A percentile compares a stretch with the other conserved stretches of the same genome.
Conservation (phyloP, 64 coral and sea anemone genomes). For the Acropora yongei region DNA sequence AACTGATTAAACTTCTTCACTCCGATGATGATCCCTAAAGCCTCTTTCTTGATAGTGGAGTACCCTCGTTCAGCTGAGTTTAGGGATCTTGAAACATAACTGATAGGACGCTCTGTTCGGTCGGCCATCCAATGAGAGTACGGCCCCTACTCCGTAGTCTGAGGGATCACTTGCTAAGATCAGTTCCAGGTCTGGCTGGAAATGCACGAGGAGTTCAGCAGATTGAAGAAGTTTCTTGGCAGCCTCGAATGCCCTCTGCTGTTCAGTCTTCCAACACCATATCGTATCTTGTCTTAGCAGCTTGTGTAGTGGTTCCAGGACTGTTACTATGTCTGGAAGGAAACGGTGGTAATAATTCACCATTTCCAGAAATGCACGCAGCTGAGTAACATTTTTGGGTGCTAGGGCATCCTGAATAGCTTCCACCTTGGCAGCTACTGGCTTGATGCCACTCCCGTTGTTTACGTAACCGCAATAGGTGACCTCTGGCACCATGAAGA, state of each 20-base stretch:
- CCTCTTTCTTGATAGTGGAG: conserved; percentile 43
- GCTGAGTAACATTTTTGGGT: conserved; percentile 30
- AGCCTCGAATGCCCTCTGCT: conserved; percentile 16
- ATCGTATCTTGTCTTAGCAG: conserved; percentile 36
- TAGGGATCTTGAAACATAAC: conserved; percentile 15
- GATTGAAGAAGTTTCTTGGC: conserved; percentile 50
- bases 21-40: conserved; percentile 22
- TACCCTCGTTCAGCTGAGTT: conserved; percentile 4
- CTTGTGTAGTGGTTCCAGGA: conserved; percentile 53
- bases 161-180: conserved; percentile 35
- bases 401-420: conserved; percentile 52
- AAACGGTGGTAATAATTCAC: conserved; percentile 68
- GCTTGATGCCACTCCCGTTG: conserved; percentile 27
- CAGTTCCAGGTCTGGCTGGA: conserved; percentile 38
- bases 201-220: conserved; percentile 37
- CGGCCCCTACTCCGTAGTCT: conserved; percentile 31
- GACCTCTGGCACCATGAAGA: conserved; percentile 57
- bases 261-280: conserved; percentile 43
- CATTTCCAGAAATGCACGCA: conserved; percentile 64
- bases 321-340: conserved; percentile 35
- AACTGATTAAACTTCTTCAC: conserved; percentile 47
- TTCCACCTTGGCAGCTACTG: conserved; percentile 53
- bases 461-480: conserved; percentile 54
- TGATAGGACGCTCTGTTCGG: conserved; percentile 46
- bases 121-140: conserved; percentile 35